Evolutionary conservation across 2,888 invertebrate genomes (phyloP), one percentile per base, ranked within the genome.

Genomic region (Ramazzottius varieornatus): DNA sequence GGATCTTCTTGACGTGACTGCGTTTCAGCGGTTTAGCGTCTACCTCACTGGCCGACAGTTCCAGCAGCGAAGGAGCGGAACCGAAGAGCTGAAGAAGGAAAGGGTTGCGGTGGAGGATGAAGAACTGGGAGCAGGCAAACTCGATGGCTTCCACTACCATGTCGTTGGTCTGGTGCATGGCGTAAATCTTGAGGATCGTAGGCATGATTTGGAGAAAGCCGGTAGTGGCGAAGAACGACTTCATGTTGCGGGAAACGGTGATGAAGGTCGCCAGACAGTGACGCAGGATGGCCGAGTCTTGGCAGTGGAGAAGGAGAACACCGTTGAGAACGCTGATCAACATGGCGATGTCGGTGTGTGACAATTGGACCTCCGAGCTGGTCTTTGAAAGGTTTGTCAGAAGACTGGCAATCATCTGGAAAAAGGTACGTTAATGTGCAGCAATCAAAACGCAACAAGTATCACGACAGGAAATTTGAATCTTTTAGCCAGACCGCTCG

Each of bases 271-370:
- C 93, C 77, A 93, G 87, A 32, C 94, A 93, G 74, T 90, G 89
- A 73, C 98, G 81, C 67, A 98, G 82, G 71, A 98, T 88, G 67
- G 93, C 85, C 0, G 92, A 86, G 75, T 98, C 96, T 77, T 96
- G 94, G 69, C 93, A 91, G 76, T 98, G 96, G 64, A 98, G 79
- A 73, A 96, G 88, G 63, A 98, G 81, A 0, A 94, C 89, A 0
- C 98, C 98, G 71, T 96, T 96, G 1, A 96, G 79, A 0, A 99
- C 98, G 76, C 96, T 98, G 46, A 99, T 80, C 75, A 99, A 98
- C 63, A 99, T 79, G 73, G 94, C 94, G 66, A 99, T 88, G 73
- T 99, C 98, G 29, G 92, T 88, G 0, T 65, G n/a, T 13, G 32
- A 65, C 64, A 54, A 8, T 29, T 54, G 54, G 20, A 54, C 54